These are phyloP conservation scores for Engraulis encrasicolus DNA, from an alignment of 2,113 vertebrate species.

Conservation along the genomic window DNA sequence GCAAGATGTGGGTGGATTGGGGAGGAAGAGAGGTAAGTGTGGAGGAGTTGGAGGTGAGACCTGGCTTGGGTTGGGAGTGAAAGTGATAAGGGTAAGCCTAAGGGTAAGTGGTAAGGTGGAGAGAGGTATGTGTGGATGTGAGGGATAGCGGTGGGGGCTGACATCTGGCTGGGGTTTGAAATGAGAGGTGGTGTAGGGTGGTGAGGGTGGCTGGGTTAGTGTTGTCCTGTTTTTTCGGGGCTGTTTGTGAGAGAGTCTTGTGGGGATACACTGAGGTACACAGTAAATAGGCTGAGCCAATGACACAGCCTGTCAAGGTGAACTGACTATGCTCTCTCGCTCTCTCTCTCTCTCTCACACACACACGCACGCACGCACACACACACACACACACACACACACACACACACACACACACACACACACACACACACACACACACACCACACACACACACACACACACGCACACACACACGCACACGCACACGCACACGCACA, in stretches of 20 bases:
- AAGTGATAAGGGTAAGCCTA: too few species aligned
- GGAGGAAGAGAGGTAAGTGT: too few species aligned
- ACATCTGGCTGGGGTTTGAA: too few species aligned
- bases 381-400: constrained; percentile 40
- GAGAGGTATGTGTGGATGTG: too few species aligned
- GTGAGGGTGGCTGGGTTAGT: too few species aligned
- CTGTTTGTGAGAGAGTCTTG: neutral
- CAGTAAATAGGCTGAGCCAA: neutral
- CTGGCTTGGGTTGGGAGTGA: too few species aligned
- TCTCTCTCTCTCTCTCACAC: constrained; percentile 17
- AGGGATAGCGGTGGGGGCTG: too few species aligned
- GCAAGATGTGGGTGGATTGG: too few species aligned
- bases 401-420: neutral
- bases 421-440: neutral
- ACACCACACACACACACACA: neutral
- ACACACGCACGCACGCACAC: constrained; percentile 57
- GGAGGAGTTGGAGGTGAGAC: too few species aligned
- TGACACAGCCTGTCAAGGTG: neutral
- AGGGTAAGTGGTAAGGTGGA: too few species aligned
- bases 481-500: too few species aligned
- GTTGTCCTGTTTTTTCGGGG: neutral
- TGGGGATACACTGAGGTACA: neutral
- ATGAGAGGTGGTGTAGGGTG: too few species aligned
- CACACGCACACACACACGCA: neutral
- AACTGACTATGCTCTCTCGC: neutral